Percentiles rank a stretch among this genome's conserved stretches.
phyloP scores from a whole-genome alignment of 1,140 invertebrate genomes.

The Saccostrea echinata region DNA sequence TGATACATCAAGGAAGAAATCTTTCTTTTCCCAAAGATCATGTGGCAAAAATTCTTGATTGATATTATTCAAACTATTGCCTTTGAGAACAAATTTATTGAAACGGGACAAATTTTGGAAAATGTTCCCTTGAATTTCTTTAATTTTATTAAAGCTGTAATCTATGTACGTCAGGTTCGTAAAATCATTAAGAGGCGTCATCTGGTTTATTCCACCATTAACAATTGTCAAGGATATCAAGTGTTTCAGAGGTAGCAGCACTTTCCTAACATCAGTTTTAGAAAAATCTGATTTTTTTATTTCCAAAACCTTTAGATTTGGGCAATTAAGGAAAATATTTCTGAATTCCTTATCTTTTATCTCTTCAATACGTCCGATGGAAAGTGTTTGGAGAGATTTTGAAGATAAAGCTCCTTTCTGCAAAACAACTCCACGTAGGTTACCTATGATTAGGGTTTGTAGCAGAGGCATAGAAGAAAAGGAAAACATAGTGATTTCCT shows the following conservation, averaged over 20 bases:
- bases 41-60: neutral
- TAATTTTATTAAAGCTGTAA: constrained; percentile 34
- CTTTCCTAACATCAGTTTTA: neutral
- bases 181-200: neutral
- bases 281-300: neutral
- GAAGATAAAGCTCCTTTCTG: neutral
- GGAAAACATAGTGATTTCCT: neutral
- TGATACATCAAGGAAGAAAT: constrained; percentile 23
- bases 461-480: neutral
- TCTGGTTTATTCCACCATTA: neutral
- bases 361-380: neutral
- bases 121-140: neutral
- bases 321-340: neutral
- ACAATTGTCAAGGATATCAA: neutral
- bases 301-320: neutral
- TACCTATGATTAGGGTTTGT: neutral
- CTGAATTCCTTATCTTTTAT: neutral
- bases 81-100: neutral
- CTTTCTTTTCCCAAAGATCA: neutral
- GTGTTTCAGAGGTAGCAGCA: neutral
- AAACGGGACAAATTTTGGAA: neutral
- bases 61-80: neutral
- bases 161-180: neutral
- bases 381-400: neutral
- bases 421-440: neutral